A percentile compares a stretch with the other conserved stretches of the same genome.
phyloP scores from a whole-genome alignment of 2,888 invertebrate species.

The Crioceris asparagi region DNA sequence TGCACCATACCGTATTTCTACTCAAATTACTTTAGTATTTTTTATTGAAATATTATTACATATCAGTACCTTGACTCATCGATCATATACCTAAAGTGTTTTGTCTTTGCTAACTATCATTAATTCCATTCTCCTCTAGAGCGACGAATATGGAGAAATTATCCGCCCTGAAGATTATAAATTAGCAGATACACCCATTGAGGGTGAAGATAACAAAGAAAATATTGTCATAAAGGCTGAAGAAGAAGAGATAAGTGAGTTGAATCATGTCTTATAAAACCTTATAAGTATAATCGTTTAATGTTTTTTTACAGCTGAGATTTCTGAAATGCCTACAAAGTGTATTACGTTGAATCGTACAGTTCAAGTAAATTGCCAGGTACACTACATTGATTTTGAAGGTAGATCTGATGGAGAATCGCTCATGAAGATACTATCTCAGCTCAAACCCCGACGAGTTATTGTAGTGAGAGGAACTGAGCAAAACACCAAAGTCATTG shows the following conservation, averaged over 20 bases:
- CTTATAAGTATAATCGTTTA: too few species aligned
- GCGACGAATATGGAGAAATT: slow-evolving; percentile 95
- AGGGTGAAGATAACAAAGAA: slow-evolving; percentile 60
- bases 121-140: slow-evolving; percentile 7
- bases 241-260: slow-evolving; percentile 35
- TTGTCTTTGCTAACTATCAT: too few species aligned
- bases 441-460: slow-evolving; percentile 70
- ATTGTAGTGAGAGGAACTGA: slow-evolving; percentile 64
- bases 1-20: too few species aligned
- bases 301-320: slow-evolving; percentile 29
- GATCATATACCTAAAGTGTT: too few species aligned
- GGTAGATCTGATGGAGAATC: slow-evolving; percentile 85
- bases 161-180: slow-evolving; percentile 88
- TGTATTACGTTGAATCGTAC: slow-evolving; percentile 65
- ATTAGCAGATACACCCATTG: slow-evolving; percentile 59
- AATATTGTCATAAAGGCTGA: slow-evolving; percentile 54
- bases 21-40: too few species aligned
- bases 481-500: slow-evolving; percentile 58
- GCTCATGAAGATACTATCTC: slow-evolving; percentile 67
- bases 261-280: too few species aligned
- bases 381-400: slow-evolving; percentile 95
- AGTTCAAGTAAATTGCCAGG: slow-evolving; percentile 70
- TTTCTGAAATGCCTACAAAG: slow-evolving; percentile 80
- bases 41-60: too few species aligned
- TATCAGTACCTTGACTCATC: too few species aligned